Percentiles rank a stretch among this genome's conserved stretches.
Evolutionary conservation across 1,140 invertebrate species (phyloP).

Genomic region (Thalassaphorura encarpata): DNA sequence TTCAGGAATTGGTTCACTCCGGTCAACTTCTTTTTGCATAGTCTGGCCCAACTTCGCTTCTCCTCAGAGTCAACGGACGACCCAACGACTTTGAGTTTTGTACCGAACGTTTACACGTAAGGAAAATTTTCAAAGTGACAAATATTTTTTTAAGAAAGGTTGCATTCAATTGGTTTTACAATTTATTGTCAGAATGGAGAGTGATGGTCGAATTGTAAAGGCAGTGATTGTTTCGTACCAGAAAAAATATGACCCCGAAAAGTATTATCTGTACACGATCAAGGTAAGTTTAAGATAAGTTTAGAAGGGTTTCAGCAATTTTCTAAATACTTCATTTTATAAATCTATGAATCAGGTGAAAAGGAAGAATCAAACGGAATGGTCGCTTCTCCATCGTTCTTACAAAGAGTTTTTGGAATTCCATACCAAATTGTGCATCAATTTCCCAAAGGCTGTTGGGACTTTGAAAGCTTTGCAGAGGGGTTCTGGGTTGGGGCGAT

Average conservation of each 20-base stretch:
- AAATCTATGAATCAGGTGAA: conserved; percentile 43
- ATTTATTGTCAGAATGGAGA: conserved; percentile 55
- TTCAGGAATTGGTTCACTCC: conserved; percentile 66
- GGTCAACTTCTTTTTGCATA: conserved; percentile 96
- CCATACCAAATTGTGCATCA: conserved; percentile 82
- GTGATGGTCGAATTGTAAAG: conserved; percentile 78
- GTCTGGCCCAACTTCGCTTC: conserved; percentile 86
- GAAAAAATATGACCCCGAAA: conserved; percentile 94
- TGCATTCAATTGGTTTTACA: conserved; percentile 1
- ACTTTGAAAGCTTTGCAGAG: conserved; percentile 45
- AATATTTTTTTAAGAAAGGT: not conserved
- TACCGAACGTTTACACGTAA: conserved; percentile 87
- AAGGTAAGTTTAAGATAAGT: conserved; percentile 39
- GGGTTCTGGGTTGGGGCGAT: conserved; percentile 73
- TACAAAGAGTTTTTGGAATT: conserved; percentile 96
- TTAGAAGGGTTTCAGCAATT: not conserved
- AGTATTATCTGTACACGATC: conserved; percentile 94
- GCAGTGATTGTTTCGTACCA: conserved; percentile 80
- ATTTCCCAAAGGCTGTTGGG: conserved; percentile 67
- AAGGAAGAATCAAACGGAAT: conserved; percentile 70
- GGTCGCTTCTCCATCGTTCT: conserved; percentile 76
- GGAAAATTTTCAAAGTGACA: conserved; percentile 35
- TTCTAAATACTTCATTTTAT: not conserved
- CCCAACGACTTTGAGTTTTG: conserved; percentile 72
- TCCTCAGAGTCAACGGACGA: conserved; percentile 71